Evolutionary conservation across 2,888 invertebrate genomes (phyloP).

Genomic region (Odontothrips loti): DNA sequence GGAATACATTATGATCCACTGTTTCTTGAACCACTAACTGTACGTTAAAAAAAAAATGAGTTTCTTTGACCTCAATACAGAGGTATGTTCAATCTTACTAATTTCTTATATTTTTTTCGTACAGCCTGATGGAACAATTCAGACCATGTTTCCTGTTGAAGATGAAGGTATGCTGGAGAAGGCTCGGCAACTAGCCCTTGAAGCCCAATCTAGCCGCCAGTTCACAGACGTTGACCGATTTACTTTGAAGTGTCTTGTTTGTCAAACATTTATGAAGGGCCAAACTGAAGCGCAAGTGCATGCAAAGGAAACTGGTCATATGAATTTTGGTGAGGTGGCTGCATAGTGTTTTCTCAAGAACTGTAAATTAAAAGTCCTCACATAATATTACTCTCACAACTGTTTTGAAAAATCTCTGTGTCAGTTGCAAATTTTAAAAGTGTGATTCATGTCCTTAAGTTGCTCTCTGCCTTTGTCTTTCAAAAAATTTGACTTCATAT

Average conservation of each 20-base stretch:
- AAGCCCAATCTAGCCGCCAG: constrained; percentile 84
- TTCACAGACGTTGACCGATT: constrained; percentile 88
- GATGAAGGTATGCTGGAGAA: constrained; percentile 69
- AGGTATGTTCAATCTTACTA: not conserved
- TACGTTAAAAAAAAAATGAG: constrained; percentile 50
- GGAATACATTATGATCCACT: constrained; percentile 96
- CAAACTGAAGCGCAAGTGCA: constrained; percentile 79
- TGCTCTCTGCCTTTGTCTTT: too few species aligned
- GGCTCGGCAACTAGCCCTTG: constrained; percentile 78
- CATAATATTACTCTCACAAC: too few species aligned
- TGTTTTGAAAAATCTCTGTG: too few species aligned
- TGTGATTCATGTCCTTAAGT: too few species aligned
- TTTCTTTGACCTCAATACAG: not conserved
- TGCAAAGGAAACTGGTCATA: constrained; percentile 78
- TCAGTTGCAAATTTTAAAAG: too few species aligned
- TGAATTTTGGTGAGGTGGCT: constrained; percentile 70
- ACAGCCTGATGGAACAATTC: constrained; percentile 62
- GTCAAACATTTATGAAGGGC: constrained; percentile 70
- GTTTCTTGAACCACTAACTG: constrained; percentile 74
- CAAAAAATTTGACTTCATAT: too few species aligned
- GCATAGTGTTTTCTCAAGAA: not conserved
- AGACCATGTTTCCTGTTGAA: constrained; percentile 75
- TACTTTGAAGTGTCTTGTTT: constrained; percentile 76
- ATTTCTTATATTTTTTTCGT: constrained; percentile 39
- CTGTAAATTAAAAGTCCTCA: not conserved